phyloP scores from a whole-genome alignment of 2,113 vertebrate genomes.

The Rhea pennata region DNA sequence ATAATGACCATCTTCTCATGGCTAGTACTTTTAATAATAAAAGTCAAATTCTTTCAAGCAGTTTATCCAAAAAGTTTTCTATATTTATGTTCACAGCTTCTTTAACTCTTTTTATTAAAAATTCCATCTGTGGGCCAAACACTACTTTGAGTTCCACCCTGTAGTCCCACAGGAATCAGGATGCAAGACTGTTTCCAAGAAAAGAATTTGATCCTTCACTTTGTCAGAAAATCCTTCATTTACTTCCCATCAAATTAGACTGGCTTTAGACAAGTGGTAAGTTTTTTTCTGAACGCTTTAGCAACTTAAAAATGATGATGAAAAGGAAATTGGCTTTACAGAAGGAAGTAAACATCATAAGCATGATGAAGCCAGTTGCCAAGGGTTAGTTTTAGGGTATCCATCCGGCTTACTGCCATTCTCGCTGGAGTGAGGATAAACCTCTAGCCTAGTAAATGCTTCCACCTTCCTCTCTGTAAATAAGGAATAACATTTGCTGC shows the following conservation, averaged over 20 bases:
- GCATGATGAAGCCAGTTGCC: not conserved
- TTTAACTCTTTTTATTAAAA: not conserved
- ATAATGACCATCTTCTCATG: too few relatives aligned
- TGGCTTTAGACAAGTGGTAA: not conserved
- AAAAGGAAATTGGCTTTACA: not conserved
- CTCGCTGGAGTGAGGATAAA: not conserved
- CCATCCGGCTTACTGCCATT: not conserved
- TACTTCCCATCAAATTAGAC: not conserved
- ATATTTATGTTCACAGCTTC: not conserved
- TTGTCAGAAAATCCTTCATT: not conserved
- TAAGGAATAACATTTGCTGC: not conserved
- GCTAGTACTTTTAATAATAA: not conserved
- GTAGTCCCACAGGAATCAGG: not conserved
- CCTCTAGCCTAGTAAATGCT: not conserved
- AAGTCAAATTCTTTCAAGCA: not conserved
- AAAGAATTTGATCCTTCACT: not conserved
- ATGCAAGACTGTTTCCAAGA: not conserved
- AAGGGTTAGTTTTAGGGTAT: not conserved
- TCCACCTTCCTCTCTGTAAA: not conserved
- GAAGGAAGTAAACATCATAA: not conserved
- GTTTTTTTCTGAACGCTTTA: not conserved
- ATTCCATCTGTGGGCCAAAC: not conserved
- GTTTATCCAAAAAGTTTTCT: not conserved
- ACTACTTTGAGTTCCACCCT: not conserved
- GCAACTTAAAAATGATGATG: not conserved